These are phyloP conservation scores for Apamea anceps DNA, from an alignment of 2,888 invertebrate genomes.

Conservation along the genomic window DNA sequence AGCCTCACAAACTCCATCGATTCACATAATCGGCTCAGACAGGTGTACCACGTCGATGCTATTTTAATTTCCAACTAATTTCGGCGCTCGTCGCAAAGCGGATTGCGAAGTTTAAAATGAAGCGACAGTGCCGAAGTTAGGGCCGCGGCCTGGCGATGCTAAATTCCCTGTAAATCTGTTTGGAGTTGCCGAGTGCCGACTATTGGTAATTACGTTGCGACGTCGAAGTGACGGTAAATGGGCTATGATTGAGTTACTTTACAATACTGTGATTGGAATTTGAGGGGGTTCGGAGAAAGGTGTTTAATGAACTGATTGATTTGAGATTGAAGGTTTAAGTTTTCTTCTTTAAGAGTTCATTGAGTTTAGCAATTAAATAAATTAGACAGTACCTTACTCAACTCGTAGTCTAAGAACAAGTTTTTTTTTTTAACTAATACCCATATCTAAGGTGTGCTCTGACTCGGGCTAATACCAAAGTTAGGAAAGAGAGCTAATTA, in stretches of 20 bases:
- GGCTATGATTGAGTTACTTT: conserved; percentile 59
- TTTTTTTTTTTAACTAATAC: background rate
- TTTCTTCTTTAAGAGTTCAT: background rate
- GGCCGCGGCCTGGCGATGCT: conserved; percentile 63
- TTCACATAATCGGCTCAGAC: conserved; percentile 86
- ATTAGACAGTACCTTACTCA: background rate
- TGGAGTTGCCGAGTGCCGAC: conserved; percentile 57
- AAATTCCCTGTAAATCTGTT: conserved; percentile 70
- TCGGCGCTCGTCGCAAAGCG: conserved; percentile 82
- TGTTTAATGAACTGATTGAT: conserved; percentile 33
- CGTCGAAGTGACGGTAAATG: conserved; percentile 58
- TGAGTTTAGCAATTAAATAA: background rate
- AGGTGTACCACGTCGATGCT: conserved; percentile 76
- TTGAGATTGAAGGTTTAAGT: background rate
- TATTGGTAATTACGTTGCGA: conserved; percentile 64
- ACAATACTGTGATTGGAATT: conserved; percentile 49
- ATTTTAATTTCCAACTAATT: conserved; percentile 88
- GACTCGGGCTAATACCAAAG: background rate
- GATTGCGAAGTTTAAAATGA: conserved; percentile 86
- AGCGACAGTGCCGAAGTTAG: conserved; percentile 70
- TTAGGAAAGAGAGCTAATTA: background rate
- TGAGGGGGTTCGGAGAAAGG: conserved; percentile 8
- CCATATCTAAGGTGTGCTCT: background rate
- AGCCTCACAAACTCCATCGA: conserved; percentile 65
- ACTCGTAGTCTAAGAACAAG: background rate